A percentile compares a stretch with the other conserved stretches of the same genome.
phyloP scores from a whole-genome alignment of 2,797 vertebrate species.

The Morus bassanus region DNA sequence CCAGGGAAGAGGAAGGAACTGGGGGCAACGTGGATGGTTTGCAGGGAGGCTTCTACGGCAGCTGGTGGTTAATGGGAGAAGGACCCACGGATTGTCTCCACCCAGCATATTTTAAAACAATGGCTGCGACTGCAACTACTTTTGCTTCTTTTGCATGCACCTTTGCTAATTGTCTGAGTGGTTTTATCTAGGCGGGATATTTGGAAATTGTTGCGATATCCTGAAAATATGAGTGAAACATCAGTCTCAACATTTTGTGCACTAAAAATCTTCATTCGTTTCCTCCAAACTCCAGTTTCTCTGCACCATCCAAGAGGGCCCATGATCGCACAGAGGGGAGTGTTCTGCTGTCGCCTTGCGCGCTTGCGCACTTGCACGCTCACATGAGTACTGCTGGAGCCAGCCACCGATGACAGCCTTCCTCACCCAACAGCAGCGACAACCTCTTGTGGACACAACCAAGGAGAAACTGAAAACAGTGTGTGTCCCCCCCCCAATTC shows the following conservation, averaged over 20 bases:
- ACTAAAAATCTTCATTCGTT: not conserved
- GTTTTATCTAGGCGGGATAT: not conserved
- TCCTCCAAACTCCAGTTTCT: not conserved
- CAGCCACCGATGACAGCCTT: fast-evolving
- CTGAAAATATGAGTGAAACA: not conserved
- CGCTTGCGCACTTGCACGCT: fast-evolving
- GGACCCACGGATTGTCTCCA: no score
- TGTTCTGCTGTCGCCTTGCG: no score
- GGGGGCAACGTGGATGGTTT: fast-evolving
- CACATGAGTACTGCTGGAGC: not conserved
- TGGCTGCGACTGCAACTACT: not conserved
- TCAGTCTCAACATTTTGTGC: not conserved
- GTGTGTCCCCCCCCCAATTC: not conserved
- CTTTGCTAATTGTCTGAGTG: not conserved
- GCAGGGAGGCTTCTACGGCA: not conserved
- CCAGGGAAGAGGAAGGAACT: not conserved
- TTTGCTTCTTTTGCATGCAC: no score
- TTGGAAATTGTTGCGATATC: not conserved
- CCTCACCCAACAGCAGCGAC: not conserved
- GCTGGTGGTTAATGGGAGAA: not conserved
- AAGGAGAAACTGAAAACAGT: not conserved
- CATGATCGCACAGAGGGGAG: not conserved
- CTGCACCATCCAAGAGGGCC: no score
- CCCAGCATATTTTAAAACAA: not conserved
- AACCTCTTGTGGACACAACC: no score